Conservation (phyloP, 2,113 vertebrate genomes). For the Zootoca vivipara region DNA sequence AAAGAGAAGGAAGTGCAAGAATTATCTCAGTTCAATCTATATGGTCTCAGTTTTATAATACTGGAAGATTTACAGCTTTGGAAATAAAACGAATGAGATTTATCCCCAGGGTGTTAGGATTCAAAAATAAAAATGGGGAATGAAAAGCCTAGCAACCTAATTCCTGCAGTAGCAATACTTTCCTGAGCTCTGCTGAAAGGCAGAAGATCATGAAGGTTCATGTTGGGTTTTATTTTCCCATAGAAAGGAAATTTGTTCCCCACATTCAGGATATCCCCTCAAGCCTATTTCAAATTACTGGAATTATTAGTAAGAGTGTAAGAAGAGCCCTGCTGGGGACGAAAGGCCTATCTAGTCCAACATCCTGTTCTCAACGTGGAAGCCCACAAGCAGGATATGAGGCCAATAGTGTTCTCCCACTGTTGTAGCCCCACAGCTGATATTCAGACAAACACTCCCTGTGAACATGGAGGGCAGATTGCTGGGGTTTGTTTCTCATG, state of each 20-base stretch:
- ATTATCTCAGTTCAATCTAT: background rate
- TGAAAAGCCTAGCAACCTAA: slow-evolving; percentile 26
- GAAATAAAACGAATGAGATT: slow-evolving; percentile 21
- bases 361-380: background rate
- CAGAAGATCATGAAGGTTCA: slow-evolving; percentile 45
- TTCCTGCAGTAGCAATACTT: slow-evolving; percentile 39
- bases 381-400: background rate
- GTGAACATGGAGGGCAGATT: background rate
- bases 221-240: slow-evolving; percentile 16
- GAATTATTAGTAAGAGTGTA: slow-evolving; percentile 6
- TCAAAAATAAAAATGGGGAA: slow-evolving; percentile 19
- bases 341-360: background rate
- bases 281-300: slow-evolving; percentile 44
- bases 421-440: background rate
- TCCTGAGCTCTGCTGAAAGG: slow-evolving; percentile 13
- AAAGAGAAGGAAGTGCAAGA: slow-evolving; percentile 25
- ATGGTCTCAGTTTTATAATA: slow-evolving; percentile 22
- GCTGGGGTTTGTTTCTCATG: too few relatives aligned
- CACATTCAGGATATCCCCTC: slow-evolving; percentile 42
- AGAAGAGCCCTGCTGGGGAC: background rate
- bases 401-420: background rate
- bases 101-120: slow-evolving; percentile 29
- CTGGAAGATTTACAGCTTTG: slow-evolving; percentile 29
- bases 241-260: slow-evolving; percentile 39
- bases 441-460: too few relatives aligned